Percentiles rank a stretch among this genome's conserved stretches.
phyloP scores from a whole-genome alignment of 2,797 vertebrate species.

The Arctocebus calabarensis region DNA sequence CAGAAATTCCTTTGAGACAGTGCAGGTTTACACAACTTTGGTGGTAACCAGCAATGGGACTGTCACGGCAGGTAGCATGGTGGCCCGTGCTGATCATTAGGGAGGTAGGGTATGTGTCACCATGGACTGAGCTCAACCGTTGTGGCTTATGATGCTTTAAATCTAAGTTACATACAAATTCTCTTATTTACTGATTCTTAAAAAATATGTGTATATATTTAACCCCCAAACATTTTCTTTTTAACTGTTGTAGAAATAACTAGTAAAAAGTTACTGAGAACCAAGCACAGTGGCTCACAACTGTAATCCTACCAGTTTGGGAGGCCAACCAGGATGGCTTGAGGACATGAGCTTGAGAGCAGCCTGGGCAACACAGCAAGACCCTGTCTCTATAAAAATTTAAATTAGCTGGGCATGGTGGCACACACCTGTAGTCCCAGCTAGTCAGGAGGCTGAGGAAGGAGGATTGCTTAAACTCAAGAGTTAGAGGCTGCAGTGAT shows the following conservation, averaged over 20 bases:
- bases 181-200: slow-evolving; percentile 84
- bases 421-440: not conserved
- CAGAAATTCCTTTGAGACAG: slow-evolving; percentile 68
- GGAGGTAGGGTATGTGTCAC: slow-evolving; percentile 71
- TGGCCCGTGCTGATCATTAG: slow-evolving; percentile 71
- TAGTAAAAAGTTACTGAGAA: slow-evolving; percentile 65
- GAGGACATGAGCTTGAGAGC: not conserved
- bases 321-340: not conserved
- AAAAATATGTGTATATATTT: slow-evolving; percentile 76
- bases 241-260: slow-evolving; percentile 81
- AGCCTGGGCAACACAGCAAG: not conserved
- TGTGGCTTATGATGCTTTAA: slow-evolving; percentile 82
- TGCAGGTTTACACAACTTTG: slow-evolving; percentile 52
- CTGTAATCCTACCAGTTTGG: not conserved
- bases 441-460: not conserved
- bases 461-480: not conserved
- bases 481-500: not conserved
- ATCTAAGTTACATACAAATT: slow-evolving; percentile 84
- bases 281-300: not conserved
- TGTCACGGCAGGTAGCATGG: slow-evolving; percentile 51
- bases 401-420: not conserved
- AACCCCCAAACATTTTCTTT: slow-evolving; percentile 80
- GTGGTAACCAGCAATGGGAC: slow-evolving; percentile 50
- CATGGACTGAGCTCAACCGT: slow-evolving; percentile 79
- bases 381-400: not conserved